These are phyloP conservation scores for Lissonota sp. DNA, from an alignment of 2,888 invertebrate species.

Conservation along the genomic window DNA sequence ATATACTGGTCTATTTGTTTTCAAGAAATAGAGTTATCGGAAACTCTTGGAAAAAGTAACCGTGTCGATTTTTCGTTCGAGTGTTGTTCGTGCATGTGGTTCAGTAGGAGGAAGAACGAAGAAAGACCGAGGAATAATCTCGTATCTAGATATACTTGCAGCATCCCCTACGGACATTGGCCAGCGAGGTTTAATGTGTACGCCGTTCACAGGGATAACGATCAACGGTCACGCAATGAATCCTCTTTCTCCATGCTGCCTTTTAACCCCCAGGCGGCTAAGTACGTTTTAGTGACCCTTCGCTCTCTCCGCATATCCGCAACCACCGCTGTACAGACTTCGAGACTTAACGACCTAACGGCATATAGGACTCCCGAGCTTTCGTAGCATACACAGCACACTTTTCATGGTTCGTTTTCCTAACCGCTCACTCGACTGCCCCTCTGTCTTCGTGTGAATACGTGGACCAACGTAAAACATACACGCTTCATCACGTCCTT, in stretches of 20 bases:
- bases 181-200: slow-evolving; percentile 61
- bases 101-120: slow-evolving; percentile 6
- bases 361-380: slow-evolving; percentile 34
- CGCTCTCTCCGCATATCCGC: slow-evolving; percentile 57
- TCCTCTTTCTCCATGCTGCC: slow-evolving; percentile 71
- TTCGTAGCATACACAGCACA: slow-evolving; percentile 15
- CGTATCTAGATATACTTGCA: slow-evolving; percentile 6
- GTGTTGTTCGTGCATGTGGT: background rate
- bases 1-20: too few relatives aligned
- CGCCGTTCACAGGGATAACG: slow-evolving; percentile 76
- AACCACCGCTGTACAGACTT: slow-evolving; percentile 30
- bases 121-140: slow-evolving; percentile 10
- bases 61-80: background rate
- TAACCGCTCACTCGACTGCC: too few relatives aligned
- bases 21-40: too few relatives aligned
- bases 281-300: slow-evolving; percentile 77
- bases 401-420: background rate
- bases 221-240: slow-evolving; percentile 80
- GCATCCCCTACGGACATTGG: slow-evolving; percentile 57
- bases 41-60: too few relatives aligned
- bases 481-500: slow-evolving; percentile 22
- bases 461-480: background rate
- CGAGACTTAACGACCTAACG: slow-evolving; percentile 59
- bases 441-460: background rate
- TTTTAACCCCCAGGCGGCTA: slow-evolving; percentile 65